Evolutionary conservation across 2,888 invertebrate species (phyloP), one percentile per base, ranked within the genome.

Genomic region (Thecocarcelia acutangulata): DNA sequence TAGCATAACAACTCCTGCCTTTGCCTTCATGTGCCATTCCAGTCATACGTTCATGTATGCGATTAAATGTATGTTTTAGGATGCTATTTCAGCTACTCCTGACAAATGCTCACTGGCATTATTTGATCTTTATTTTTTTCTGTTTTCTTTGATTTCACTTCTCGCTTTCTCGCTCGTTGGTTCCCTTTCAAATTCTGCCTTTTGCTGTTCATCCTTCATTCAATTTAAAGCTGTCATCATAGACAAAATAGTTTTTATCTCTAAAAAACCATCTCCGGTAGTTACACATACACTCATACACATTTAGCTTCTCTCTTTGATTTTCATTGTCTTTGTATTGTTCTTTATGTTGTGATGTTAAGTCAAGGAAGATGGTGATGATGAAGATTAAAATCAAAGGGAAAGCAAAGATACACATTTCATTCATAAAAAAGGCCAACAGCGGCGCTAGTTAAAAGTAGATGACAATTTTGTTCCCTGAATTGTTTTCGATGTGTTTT

Each of bases 231-330:
- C 82, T 78, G 82, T 82, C 82, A 82, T 82, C 82, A 82, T 82
- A 82, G 82, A 82, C 82, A 82, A 82, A 82, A 82, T 82, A 82
- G 82, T 82, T 82, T 74, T 82, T 82, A 82, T 82, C 82, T 82
- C 61, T 61, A 74, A 82, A 66, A 40, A 75, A 66, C 54, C 11
- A 82, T 82, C 82, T 75, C 82, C 82, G 82, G 33, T 59, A n/a
- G n/a, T n/a, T n/a, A n/a, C n/a, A n/a, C n/a, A n/a, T n/a, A n/a
- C n/a, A n/a, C n/a, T n/a, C n/a, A 42, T 37, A 50, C 46, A 79
- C 40, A 46, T 56, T 52, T 59, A 15, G 58, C 50, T 46, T 54
- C 17, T 52, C 42, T 19, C 40, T 8, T 42, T 50, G 28, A 21
- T 59, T 28, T 48, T 33, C 33, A 12, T 73, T 64, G 63, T 54